Evolutionary conservation across 2,797 vertebrate genomes (phyloP).

Genomic region (Spinus pinus): DNA sequence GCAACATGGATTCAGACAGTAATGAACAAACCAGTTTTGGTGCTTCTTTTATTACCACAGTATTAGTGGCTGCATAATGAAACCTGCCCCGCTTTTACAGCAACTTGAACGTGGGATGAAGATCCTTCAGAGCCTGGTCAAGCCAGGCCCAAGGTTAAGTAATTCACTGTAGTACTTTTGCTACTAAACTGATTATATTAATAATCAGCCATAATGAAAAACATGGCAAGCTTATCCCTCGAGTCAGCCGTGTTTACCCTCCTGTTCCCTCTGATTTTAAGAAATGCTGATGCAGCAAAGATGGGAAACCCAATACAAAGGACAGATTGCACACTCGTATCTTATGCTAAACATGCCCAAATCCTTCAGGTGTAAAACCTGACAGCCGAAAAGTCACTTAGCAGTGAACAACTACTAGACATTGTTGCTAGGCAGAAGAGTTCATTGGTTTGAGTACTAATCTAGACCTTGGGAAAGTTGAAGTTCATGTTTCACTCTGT

Average conservation of each 20-base stretch:
- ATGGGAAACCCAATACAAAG: background rate
- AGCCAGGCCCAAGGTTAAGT: slow-evolving; percentile 14
- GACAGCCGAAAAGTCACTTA: background rate
- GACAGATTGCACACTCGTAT: background rate
- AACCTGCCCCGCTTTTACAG: background rate
- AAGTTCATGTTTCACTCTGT: background rate
- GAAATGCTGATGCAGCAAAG: background rate
- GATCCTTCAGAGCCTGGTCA: background rate
- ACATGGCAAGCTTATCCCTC: background rate
- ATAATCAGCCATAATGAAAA: slow-evolving; percentile 8
- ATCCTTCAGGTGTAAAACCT: background rate
- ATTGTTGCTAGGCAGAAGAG: background rate
- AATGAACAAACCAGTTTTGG: background rate
- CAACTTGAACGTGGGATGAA: background rate
- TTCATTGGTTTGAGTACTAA: background rate
- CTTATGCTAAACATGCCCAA: background rate
- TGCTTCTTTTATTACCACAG: background rate
- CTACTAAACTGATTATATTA: background rate
- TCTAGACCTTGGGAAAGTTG: background rate
- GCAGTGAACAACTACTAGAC: background rate
- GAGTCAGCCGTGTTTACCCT: background rate
- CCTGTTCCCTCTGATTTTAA: slow-evolving; percentile 1
- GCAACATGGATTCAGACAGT: background rate
- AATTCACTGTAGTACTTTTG: background rate
- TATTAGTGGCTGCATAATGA: background rate